Conservation (phyloP, 2,888 invertebrate genomes). For the Dryobotodes eremita region DNA sequence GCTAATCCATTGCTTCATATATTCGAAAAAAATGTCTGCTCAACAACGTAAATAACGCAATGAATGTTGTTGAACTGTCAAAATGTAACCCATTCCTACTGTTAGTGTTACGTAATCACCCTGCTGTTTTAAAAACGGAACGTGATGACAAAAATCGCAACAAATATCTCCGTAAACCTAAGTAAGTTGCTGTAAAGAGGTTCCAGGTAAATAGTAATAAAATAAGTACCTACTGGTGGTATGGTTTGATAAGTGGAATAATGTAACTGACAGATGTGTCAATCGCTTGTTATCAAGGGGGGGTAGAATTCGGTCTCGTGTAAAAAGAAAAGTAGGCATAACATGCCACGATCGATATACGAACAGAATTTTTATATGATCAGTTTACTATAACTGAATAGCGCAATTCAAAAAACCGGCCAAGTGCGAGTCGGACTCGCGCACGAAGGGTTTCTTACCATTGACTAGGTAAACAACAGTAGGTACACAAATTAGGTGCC, state of each 20-base stretch:
- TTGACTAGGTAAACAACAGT: too few relatives aligned
- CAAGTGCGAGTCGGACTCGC: too few relatives aligned
- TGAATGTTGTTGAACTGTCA: too few relatives aligned
- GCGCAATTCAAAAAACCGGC: too few relatives aligned
- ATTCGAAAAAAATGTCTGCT: too few relatives aligned
- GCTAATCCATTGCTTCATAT: too few relatives aligned
- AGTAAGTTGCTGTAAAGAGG: neutral
- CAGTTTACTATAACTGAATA: neutral
- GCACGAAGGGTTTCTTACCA: too few relatives aligned
- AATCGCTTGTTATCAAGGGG: slow-evolving; percentile 2
- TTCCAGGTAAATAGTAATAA: slow-evolving; percentile 36
- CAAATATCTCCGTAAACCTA: neutral
- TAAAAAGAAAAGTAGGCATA: neutral
- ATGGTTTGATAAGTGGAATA: slow-evolving; percentile 17
- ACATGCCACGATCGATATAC: neutral
- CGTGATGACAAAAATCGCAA: neutral
- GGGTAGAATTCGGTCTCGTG: neutral
- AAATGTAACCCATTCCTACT: too few relatives aligned
- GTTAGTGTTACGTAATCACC: too few relatives aligned
- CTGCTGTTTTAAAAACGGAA: neutral
- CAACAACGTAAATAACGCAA: too few relatives aligned
- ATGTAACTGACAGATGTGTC: slow-evolving; percentile 45
- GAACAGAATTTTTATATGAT: neutral
- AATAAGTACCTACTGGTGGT: neutral
- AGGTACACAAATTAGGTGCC: too few relatives aligned